These are phyloP conservation scores for Meteorus colon DNA, from an alignment of 2,888 invertebrate species.

Conservation along the genomic window DNA sequence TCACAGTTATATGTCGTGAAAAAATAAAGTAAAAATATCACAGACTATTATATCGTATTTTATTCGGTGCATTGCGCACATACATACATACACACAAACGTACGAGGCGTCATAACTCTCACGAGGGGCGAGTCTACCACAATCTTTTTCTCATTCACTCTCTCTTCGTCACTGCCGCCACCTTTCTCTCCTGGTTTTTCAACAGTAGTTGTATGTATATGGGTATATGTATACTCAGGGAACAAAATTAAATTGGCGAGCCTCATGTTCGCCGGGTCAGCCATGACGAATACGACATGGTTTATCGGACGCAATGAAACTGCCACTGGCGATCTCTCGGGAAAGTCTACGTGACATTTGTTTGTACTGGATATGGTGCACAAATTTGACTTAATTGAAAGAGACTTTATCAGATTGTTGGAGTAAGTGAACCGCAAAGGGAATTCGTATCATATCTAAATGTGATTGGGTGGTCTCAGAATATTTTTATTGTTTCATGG, in stretches of 20 bases:
- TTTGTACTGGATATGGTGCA: conserved; percentile 1
- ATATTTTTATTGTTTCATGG: background rate
- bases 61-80: background rate
- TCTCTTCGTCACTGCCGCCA: background rate
- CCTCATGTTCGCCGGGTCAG: conserved; percentile 37
- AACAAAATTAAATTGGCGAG: conserved; percentile 38
- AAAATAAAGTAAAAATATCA: background rate
- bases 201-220: background rate
- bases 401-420: background rate
- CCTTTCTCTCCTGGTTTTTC: conserved; percentile 17
- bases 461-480: background rate
- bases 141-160: background rate
- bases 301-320: conserved; percentile 38
- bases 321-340: conserved; percentile 27
- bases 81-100: background rate
- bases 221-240: conserved; percentile 12
- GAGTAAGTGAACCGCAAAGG: background rate
- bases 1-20: background rate
- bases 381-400: conserved; percentile 2
- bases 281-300: conserved; percentile 40
- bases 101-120: background rate
- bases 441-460: background rate
- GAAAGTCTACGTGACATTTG: conserved; percentile 22
- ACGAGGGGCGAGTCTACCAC: background rate
- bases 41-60: conserved; percentile 16